These are phyloP conservation scores for Dipodomys ordii DNA, from an alignment of 2,113 vertebrate species.

Conservation along the genomic window DNA sequence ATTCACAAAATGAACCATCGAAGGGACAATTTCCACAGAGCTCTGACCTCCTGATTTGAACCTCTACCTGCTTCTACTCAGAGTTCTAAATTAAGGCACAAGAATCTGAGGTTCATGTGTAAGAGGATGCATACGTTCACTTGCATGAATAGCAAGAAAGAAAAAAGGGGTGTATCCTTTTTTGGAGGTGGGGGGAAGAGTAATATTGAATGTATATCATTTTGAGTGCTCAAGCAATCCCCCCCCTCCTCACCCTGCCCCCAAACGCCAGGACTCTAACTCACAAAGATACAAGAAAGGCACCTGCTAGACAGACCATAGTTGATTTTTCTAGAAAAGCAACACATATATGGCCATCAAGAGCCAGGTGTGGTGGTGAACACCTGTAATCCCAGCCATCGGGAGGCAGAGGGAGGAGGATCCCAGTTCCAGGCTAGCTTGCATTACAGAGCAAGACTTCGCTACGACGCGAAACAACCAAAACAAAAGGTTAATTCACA, in stretches of 20 bases:
- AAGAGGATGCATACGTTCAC: too few species aligned
- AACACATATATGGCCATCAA: background rate
- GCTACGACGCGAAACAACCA: background rate
- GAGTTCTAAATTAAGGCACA: too few species aligned
- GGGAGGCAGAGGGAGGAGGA: background rate
- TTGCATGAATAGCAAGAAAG: too few species aligned
- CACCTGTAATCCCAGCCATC: too few species aligned
- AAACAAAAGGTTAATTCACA: background rate
- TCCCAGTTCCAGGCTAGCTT: background rate
- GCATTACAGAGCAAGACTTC: background rate
- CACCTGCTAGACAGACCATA: rapidly evolving
- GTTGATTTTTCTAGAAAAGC: too few species aligned
- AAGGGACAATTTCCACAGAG: too few species aligned
- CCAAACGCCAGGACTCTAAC: background rate
- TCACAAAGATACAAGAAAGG: background rate
- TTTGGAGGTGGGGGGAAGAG: background rate
- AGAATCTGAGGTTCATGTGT: too few species aligned
- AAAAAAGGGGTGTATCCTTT: background rate
- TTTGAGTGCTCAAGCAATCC: background rate
- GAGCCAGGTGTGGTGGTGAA: background rate
- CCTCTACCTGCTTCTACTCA: too few species aligned
- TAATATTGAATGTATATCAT: background rate
- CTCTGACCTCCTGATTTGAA: too few species aligned
- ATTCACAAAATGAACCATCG: too few species aligned
- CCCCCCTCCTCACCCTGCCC: too few species aligned